Base-by-base conservation (phyloP, 2,888 invertebrate species). In the Monochamus alternatus region DNA sequence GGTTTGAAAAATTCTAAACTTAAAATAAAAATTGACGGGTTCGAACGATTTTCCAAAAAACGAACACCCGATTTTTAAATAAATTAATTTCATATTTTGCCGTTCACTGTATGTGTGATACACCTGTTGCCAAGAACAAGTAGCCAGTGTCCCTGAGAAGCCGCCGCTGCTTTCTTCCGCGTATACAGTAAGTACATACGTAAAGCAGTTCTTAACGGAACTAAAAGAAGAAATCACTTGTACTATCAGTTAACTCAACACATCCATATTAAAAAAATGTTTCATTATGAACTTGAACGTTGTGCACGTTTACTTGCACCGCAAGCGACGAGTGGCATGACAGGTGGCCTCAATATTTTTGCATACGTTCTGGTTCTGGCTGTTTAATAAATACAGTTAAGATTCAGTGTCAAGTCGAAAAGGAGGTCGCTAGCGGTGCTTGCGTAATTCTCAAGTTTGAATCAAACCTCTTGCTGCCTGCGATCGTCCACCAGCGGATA, bases 371-470 rank as follows among this genome's bases (percentile, higher is more conserved):
- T 43, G 69, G 44, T 51, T 22, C 38, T 14, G 60, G 43, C 44
- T 43, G 63, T 59, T 66, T 51, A 65, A 43, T 64, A 74, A 68
- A 69, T 68, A 69, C 68, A 74, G 68, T 74, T 69, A 80, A 79
- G 77, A 80, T 82, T 84, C 82, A 84, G 82, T 84, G 84, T 84
- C 84, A 83, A 79, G 80, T 80, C 80, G 78, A 81, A 84, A 84
- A 84, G 77, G 84, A 84, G 84, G 84, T 83, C 84, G 82, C 76
- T 83, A 80, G 80, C 81, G 81, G 81, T 81, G 80, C 81, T 84
- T 84, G 80, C 84, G 84, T 81, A 84, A 82, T 78, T 71, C 69
- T 76, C 78, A 76, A 76, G 74, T 76, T 77, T 66, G 78, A 80
- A 82, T 78, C 77, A 43, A 59, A 63, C 30, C 69, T 69, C 63